Conservation (phyloP, 2,888 invertebrate genomes). For the Cloeon dipterum region DNA sequence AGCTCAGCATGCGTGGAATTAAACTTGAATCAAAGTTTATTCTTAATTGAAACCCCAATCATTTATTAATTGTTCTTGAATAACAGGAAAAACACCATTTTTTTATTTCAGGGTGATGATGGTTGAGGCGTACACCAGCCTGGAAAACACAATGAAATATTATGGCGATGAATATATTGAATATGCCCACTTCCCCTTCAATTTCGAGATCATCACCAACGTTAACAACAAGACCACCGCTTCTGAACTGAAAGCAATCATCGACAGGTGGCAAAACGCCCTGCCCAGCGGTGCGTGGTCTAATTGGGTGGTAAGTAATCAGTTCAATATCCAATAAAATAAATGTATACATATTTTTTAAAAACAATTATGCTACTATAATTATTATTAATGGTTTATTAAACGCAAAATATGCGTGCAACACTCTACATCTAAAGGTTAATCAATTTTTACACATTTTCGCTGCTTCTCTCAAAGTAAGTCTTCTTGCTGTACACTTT, state of each 20-base stretch:
- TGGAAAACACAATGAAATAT: conserved; percentile 34
- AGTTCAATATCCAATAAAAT: neutral
- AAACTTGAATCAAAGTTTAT: neutral
- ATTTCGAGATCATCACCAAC: conserved; percentile 44
- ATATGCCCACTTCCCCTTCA: conserved; percentile 56
- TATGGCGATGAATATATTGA: conserved; percentile 28
- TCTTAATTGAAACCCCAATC: neutral
- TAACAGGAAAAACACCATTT: neutral
- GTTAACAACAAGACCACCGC: conserved; percentile 25
- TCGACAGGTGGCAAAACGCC: conserved; percentile 35
- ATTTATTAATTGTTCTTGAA: neutral
- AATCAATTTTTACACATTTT: too few species aligned
- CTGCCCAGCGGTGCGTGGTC: conserved; percentile 31
- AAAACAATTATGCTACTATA: neutral
- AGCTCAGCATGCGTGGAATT: too few species aligned
- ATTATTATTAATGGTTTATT: too few species aligned
- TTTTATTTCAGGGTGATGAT: conserved; percentile 33
- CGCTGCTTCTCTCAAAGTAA: too few species aligned
- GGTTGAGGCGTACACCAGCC: conserved; percentile 46
- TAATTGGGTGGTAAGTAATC: conserved; percentile 40
- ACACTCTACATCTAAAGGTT: too few species aligned
- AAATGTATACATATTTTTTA: neutral
- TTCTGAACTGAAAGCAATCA: conserved; percentile 29
- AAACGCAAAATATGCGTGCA: too few species aligned
- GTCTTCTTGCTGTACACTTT: too few species aligned